Evolutionary conservation across 2,888 invertebrate genomes (phyloP).

Genomic region (Drosophila monieri): DNA sequence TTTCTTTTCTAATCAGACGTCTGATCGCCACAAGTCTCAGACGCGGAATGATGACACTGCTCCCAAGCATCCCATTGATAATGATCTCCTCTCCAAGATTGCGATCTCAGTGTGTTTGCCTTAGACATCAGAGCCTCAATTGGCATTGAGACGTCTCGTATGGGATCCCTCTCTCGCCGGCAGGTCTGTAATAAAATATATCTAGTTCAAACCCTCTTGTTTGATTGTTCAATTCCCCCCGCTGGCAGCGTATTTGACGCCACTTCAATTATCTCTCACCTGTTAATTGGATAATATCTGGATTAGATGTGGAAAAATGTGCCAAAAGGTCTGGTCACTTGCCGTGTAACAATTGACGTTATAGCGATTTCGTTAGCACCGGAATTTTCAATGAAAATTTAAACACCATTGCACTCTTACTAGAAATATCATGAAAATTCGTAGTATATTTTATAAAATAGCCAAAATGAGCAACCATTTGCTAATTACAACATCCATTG

Average conservation of each 20-base stretch:
- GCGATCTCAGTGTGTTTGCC: constrained; percentile 55
- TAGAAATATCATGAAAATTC: neutral
- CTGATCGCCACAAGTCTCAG: constrained; percentile 47
- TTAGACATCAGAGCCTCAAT: constrained; percentile 60
- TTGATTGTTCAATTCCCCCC: constrained; percentile 54
- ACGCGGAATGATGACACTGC: constrained; percentile 51
- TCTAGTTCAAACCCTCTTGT: constrained; percentile 24
- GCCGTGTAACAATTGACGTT: constrained; percentile 27
- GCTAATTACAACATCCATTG: neutral
- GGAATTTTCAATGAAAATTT: neutral
- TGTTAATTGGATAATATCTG: constrained; percentile 55
- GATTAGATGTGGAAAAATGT: constrained; percentile 28
- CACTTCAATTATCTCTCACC: constrained; percentile 27
- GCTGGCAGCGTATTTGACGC: constrained; percentile 26
- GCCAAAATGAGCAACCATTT: no score
- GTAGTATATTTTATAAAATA: no score
- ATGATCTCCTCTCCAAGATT: constrained; percentile 16
- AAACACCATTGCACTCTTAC: neutral
- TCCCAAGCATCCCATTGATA: constrained; percentile 33
- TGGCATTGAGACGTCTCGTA: constrained; percentile 44
- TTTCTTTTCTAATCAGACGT: constrained; percentile 18
- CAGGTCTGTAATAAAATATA: constrained; percentile 32
- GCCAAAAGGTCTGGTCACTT: constrained; percentile 25
- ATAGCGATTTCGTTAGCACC: constrained; percentile 14
- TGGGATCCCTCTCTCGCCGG: constrained; percentile 3